Conservation (phyloP, 2,888 invertebrate genomes). For the Andrena praecox region DNA sequence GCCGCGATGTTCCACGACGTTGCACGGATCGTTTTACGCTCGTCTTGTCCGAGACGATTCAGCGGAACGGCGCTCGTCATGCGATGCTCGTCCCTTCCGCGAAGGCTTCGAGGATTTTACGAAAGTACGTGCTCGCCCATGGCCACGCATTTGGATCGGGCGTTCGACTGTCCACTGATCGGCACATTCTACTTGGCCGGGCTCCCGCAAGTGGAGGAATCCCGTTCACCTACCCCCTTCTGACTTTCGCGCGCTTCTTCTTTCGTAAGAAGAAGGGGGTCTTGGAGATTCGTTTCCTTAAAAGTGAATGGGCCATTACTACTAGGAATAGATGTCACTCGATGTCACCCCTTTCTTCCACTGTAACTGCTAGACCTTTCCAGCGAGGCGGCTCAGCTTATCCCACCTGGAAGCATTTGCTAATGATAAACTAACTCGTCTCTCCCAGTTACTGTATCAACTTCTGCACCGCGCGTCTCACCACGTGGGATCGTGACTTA, state of each 20-base stretch:
- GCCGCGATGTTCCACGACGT: slow-evolving; percentile 35
- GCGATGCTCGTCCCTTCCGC: slow-evolving; percentile 51
- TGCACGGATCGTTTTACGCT: slow-evolving; percentile 52
- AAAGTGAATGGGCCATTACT: no score
- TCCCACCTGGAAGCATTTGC: no score
- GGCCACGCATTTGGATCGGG: slow-evolving; percentile 34
- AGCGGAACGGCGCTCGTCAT: slow-evolving; percentile 41
- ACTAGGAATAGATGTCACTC: no score
- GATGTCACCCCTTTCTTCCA: no score
- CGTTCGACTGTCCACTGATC: slow-evolving; percentile 26
- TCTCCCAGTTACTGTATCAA: no score
- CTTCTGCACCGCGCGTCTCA: no score
- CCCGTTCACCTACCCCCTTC: not conserved
- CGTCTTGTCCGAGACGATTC: slow-evolving; percentile 42
- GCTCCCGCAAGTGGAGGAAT: not conserved
- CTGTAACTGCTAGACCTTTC: no score
- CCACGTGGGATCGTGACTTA: not conserved
- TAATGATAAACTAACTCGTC: no score
- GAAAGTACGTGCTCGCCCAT: slow-evolving; percentile 33
- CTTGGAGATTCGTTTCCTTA: no score
- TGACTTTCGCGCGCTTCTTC: no score
- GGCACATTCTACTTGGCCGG: not conserved
- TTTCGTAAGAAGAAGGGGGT: no score
- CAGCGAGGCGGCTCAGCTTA: no score
- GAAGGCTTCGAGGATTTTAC: slow-evolving; percentile 39